Conservation (phyloP, 1,140 invertebrate genomes). For the Tribolium castaneum region DNA sequence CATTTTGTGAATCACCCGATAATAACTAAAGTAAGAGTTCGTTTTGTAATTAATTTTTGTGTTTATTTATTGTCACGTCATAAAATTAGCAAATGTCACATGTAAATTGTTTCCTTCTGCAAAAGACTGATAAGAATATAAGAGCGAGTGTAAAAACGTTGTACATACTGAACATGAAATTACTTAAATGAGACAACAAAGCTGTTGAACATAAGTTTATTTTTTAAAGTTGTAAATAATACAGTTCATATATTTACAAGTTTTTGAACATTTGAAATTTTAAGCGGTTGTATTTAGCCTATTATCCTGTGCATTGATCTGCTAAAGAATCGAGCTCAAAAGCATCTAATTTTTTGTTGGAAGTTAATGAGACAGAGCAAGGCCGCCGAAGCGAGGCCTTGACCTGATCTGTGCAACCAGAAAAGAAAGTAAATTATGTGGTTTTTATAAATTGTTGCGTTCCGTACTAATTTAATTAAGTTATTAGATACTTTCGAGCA, state of each 20-base stretch:
- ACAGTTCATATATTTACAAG: constrained; percentile 40
- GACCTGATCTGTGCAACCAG: neutral
- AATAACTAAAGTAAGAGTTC: constrained; percentile 64
- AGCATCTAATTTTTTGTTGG: constrained; percentile 10
- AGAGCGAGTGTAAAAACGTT: constrained; percentile 37
- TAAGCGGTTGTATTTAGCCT: constrained; percentile 40
- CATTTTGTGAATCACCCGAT: constrained; percentile 70
- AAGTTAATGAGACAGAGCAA: neutral
- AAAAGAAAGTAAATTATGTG: neutral
- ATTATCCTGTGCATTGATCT: constrained; percentile 28
- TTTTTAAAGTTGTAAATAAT: constrained; percentile 37
- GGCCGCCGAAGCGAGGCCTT: neutral
- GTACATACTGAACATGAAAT: constrained; percentile 37
- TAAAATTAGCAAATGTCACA: constrained; percentile 7
- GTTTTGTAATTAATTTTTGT: constrained; percentile 5
- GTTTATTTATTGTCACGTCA: constrained; percentile 19
- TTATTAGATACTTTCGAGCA: neutral
- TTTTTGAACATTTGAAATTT: constrained; percentile 44
- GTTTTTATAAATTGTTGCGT: neutral
- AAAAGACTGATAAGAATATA: constrained; percentile 45
- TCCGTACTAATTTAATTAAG: neutral
- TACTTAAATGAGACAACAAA: constrained; percentile 39
- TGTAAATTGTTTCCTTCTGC: constrained; percentile 34
- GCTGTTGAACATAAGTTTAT: constrained; percentile 39
- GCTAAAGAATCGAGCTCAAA: neutral